phyloP scores from a whole-genome alignment of 1,140 invertebrate genomes.

The Drosophila melanica region DNA sequence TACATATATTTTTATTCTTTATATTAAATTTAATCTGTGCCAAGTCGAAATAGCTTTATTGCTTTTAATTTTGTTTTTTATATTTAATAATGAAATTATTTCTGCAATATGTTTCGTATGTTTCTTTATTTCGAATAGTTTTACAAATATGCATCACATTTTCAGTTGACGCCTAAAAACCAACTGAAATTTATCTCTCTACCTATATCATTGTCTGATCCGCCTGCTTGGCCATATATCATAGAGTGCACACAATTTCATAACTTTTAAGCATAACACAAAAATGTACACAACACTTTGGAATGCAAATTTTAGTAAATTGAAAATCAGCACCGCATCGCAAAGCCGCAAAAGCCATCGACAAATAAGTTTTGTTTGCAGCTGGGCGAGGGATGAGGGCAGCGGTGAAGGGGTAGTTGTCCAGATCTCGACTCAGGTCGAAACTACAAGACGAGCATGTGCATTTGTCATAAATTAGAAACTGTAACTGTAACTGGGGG shows the following conservation, averaged over 20 bases:
- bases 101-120: too few relatives aligned
- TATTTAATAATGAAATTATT: too few relatives aligned
- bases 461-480: conserved; percentile 83
- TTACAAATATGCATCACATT: too few relatives aligned
- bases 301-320: conserved; percentile 78
- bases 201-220: neutral
- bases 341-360: conserved; percentile 68
- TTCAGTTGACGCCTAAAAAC: too few relatives aligned
- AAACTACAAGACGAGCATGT: conserved; percentile 75
- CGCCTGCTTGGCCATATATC: conserved; percentile 61
- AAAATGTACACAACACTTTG: conserved; percentile 61
- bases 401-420: conserved; percentile 23
- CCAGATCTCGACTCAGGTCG: conserved; percentile 48
- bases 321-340: conserved; percentile 69
- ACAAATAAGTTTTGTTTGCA: conserved; percentile 60
- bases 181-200: neutral
- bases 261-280: conserved; percentile 38
- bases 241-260: conserved; percentile 45
- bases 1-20: too few relatives aligned
- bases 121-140: too few relatives aligned
- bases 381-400: conserved; percentile 10
- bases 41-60: too few relatives aligned
- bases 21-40: too few relatives aligned
- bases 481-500: conserved; percentile 70
- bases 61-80: too few relatives aligned